phyloP scores from a whole-genome alignment of 2,797 vertebrate genomes.

The Neosalanx taihuensis region DNA sequence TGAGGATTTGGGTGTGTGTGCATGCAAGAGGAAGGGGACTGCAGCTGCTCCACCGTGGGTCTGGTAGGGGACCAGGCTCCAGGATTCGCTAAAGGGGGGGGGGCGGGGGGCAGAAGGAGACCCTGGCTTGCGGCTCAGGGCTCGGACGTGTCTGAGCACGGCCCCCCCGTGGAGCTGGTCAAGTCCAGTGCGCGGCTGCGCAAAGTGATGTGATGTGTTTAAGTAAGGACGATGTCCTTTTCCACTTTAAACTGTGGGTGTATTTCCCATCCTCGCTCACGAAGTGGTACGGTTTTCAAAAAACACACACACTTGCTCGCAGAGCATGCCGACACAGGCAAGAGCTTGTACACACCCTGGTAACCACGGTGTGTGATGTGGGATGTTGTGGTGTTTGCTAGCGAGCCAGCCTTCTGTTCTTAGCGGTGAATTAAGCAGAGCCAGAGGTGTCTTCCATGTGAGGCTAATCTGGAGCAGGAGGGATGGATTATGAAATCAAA shows the following conservation, averaged over 20 bases:
- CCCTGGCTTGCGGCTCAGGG: slow-evolving; percentile 52
- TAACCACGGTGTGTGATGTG: slow-evolving; percentile 48
- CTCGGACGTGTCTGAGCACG: slow-evolving; percentile 54
- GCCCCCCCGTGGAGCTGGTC: slow-evolving; percentile 65
- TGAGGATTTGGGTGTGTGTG: slow-evolving; percentile 21
- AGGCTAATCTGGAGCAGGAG: slow-evolving; percentile 71
- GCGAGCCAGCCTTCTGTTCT: slow-evolving; percentile 66
- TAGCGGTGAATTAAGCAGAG: slow-evolving; percentile 69
- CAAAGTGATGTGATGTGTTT: slow-evolving; percentile 69
- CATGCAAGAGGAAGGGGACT: slow-evolving; percentile 46
- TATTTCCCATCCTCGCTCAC: slow-evolving; percentile 68
- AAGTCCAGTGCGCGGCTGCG: slow-evolving; percentile 55
- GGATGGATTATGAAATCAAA: slow-evolving; percentile 77
- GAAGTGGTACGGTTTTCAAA: slow-evolving; percentile 65
- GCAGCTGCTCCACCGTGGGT: slow-evolving; percentile 58
- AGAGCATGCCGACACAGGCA: slow-evolving; percentile 61
- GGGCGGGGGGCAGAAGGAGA: slow-evolving; percentile 65
- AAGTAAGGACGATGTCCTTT: slow-evolving; percentile 71
- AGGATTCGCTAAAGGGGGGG: slow-evolving; percentile 61
- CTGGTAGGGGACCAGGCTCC: slow-evolving; percentile 56
- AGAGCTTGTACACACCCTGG: slow-evolving; percentile 46
- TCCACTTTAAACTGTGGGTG: slow-evolving; percentile 58
- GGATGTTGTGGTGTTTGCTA: slow-evolving; percentile 35
- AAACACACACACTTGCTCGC: slow-evolving; percentile 45
- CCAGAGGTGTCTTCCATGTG: slow-evolving; percentile 70